Evolutionary conservation across 2,797 vertebrate species (phyloP).

Genomic region (Threskiornis aethiopicus): DNA sequence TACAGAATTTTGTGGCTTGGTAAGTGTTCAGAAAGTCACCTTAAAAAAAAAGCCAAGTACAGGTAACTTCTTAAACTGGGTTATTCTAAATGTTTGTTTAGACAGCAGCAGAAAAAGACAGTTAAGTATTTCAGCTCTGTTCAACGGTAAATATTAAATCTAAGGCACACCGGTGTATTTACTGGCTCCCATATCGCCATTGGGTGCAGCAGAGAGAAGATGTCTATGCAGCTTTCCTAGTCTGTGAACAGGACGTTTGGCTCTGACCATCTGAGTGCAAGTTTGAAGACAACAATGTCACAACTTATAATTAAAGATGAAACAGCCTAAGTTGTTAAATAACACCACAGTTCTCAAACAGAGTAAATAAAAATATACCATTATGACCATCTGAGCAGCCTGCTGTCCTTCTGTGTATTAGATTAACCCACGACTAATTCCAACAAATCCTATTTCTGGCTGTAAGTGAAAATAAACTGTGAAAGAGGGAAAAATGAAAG

Average conservation of each 20-base stretch:
- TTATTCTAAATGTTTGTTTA: neutral
- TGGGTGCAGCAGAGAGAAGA: neutral
- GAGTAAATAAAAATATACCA: slow-evolving; percentile 11
- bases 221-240: neutral
- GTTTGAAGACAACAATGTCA: neutral
- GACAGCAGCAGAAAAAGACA: neutral
- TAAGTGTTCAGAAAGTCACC: neutral
- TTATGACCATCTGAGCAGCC: neutral
- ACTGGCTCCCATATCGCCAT: neutral
- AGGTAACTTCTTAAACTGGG: neutral
- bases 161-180: rapidly evolving
- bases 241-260: neutral
- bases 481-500: neutral
- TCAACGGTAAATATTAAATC: neutral
- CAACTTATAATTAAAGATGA: neutral
- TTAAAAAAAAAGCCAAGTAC: neutral
- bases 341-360: neutral
- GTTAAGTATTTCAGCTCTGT: neutral
- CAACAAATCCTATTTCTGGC: neutral
- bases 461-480: neutral
- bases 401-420: neutral
- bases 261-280: neutral
- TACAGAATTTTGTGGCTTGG: neutral
- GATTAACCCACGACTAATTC: neutral
- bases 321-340: neutral